Conservation (phyloP, 2,888 invertebrate species). For the Apodemia hepburni region DNA sequence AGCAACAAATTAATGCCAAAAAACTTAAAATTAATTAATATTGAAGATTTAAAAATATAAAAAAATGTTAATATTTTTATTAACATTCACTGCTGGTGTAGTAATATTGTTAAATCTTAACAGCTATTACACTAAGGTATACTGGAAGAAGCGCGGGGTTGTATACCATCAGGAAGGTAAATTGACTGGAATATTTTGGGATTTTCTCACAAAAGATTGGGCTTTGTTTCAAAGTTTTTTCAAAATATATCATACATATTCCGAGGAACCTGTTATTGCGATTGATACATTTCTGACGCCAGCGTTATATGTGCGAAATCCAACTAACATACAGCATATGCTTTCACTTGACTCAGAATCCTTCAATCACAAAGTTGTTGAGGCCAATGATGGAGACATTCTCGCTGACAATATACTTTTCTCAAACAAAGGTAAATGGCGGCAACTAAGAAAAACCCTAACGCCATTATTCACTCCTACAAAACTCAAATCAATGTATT, state of each 20-base stretch:
- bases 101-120: conserved; percentile 35
- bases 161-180: conserved; percentile 41
- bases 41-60: neutral
- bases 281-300: conserved; percentile 38
- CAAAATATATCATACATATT: conserved; percentile 45
- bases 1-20: neutral
- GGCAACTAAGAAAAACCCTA: conserved; percentile 42
- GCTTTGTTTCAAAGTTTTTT: conserved; percentile 44
- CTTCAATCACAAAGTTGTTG: conserved; percentile 37
- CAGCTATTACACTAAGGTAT: conserved; percentile 43
- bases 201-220: conserved; percentile 37
- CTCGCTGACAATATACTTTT: conserved; percentile 37
- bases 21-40: neutral
- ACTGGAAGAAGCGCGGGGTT: conserved; percentile 54
- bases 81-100: conserved; percentile 27
- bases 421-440: conserved; percentile 39
- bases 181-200: conserved; percentile 44
- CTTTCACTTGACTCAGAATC: conserved; percentile 36
- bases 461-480: conserved; percentile 43
- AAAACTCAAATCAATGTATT: conserved; percentile 46
- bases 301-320: conserved; percentile 36
- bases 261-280: conserved; percentile 46
- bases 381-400: conserved; percentile 29
- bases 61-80: conserved; percentile 36
- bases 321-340: conserved; percentile 38